phyloP scores from a whole-genome alignment of 2,888 invertebrate species.

The Agapostemon virescens region DNA sequence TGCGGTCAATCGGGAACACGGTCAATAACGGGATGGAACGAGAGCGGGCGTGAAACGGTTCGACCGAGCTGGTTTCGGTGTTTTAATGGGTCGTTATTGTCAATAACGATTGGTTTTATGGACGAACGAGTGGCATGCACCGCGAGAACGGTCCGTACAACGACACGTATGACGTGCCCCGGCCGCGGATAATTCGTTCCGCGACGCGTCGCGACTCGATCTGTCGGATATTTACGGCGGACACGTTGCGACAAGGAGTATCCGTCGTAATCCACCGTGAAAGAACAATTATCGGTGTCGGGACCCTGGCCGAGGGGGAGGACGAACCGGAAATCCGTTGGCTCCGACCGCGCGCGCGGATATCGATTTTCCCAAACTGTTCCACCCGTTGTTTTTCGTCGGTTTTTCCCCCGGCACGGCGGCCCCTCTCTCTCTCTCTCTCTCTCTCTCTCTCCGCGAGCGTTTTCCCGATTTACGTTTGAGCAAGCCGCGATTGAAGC shows the following conservation, averaged over 20 bases:
- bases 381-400: constrained; percentile 4
- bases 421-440: too few species aligned
- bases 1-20: constrained; percentile 46
- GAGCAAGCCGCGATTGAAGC: constrained; percentile 7
- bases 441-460: not conserved
- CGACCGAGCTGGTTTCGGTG: constrained; percentile 48
- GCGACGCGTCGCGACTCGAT: constrained; percentile 48
- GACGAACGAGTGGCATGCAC: constrained; percentile 53
- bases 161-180: constrained; percentile 51
- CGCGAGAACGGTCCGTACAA: not conserved
- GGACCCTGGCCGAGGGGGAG: not conserved
- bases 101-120: constrained; percentile 70
- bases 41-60: not conserved
- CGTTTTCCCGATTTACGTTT: not conserved
- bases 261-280: constrained; percentile 56
- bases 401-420: not conserved
- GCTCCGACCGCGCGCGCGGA: constrained; percentile 14
- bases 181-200: constrained; percentile 51
- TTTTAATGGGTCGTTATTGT: constrained; percentile 69
- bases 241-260: constrained; percentile 54
- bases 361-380: constrained; percentile 37
- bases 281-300: constrained; percentile 55
- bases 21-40: constrained; percentile 20
- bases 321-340: constrained; percentile 36
- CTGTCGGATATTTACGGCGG: constrained; percentile 50